Percentiles rank a stretch among this genome's conserved stretches.
Conservation (phyloP, 2,888 invertebrate species). For the Dioctria rufipes region DNA sequence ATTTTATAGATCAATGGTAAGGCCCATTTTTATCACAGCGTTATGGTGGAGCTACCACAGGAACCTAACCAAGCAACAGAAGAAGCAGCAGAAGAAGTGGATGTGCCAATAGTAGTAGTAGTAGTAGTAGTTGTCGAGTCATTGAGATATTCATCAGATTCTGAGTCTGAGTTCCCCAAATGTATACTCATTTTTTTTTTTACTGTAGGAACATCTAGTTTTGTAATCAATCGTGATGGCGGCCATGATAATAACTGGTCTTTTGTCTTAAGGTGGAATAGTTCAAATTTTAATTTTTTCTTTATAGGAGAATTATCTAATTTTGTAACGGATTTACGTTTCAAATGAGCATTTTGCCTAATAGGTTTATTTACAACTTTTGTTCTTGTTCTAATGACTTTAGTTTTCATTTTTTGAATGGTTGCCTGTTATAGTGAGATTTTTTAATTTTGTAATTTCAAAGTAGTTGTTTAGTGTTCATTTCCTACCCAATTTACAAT, state of each 20-base stretch:
- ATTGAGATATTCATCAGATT: constrained; percentile 60
- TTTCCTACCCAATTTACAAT: no score
- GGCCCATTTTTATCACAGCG: no score
- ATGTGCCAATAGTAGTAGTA: no score
- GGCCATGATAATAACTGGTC: background rate
- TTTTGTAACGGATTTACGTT: constrained; percentile 20
- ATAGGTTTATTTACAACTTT: constrained; percentile 29
- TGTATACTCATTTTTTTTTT: constrained; percentile 66
- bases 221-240: constrained; percentile 63
- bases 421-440: background rate
- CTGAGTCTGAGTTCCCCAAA: constrained; percentile 63
- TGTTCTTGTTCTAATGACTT: constrained; percentile 38
- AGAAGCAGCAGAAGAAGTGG: no score
- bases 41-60: no score
- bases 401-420: constrained; percentile 48
- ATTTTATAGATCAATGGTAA: no score
- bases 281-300: constrained; percentile 16
- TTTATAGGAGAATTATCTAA: background rate
- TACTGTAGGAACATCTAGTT: constrained; percentile 64
- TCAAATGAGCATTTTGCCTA: background rate
- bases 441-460: no score
- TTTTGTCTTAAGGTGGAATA: background rate
- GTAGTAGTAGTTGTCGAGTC: no score
- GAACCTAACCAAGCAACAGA: no score
- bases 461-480: no score